Base-by-base conservation (phyloP, 1,140 invertebrate genomes). In the Heterodera schachtii region DNA sequence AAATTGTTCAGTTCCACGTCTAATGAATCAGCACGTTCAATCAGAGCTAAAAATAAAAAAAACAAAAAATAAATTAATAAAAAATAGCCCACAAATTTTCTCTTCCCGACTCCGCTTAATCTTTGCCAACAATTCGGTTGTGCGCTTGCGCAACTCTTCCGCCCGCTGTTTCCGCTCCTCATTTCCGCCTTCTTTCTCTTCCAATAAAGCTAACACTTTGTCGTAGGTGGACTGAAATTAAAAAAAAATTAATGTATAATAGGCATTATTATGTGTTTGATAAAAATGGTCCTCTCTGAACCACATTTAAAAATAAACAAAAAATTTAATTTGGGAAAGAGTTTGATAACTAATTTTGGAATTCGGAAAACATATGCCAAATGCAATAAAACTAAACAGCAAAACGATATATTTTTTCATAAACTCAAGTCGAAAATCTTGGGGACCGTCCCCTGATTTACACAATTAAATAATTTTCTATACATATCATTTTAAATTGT, bases 171-270 rank as follows among this genome's bases (percentile, higher is more conserved):
- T 87, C 31, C 80, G 67, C 52, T 87, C 88, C 43, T 90, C 84
- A 66, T 90, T 89, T 8, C 85, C 86, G 52, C 73, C 84, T 73
- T 83, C 81, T n/a, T 82, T 75, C 44, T 89, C 83, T 41, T 88
- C 81, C 64, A 87, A 57, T 41, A 81, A 64, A 44, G 82, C 78
- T 46, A 84, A 31, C 5, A 88, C 85, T 71, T 84, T 46, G 11
- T 82, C 64, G 49, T 87, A 87, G 19, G 82, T 86, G 41, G 81
- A 49, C 85, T 87, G n/a, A 11, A 85, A 84, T n/a, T 3, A 80
- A 52, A 60, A 21, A n/a, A 43, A 44, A 79, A 31, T 13, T 77
- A 31, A 73, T 70, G n/a, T 66, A 21, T 31, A 31, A 1, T 31
- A 31, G 31, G 31, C 31, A 31, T 31, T 31, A 31, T 31, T 31